phyloP scores from a whole-genome alignment of 2,888 invertebrate genomes.

The Caenorhabditis zanzibari region DNA sequence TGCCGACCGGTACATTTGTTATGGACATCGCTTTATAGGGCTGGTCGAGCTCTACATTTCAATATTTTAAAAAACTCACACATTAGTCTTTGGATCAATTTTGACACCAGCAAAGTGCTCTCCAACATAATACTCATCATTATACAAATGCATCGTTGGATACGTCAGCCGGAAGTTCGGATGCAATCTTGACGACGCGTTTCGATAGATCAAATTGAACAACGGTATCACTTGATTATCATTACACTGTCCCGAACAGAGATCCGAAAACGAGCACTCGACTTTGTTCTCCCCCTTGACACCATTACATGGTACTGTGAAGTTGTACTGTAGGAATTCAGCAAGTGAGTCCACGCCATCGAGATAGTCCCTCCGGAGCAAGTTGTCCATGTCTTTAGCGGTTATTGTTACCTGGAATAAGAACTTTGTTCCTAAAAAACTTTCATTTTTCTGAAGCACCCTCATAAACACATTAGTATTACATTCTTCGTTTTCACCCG shows the following conservation, averaged over 20 bases:
- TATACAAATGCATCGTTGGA: constrained; percentile 80
- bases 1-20: no score
- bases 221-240: constrained; percentile 79
- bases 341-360: constrained; percentile 73
- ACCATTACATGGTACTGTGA: constrained; percentile 73
- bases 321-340: constrained; percentile 76
- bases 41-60: background rate
- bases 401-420: constrained; percentile 75
- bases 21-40: no score
- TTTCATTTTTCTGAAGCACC: background rate
- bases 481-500: background rate
- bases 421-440: no score
- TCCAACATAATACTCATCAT: constrained; percentile 81
- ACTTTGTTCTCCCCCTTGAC: constrained; percentile 40
- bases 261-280: constrained; percentile 72
- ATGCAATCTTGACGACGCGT: constrained; percentile 74
- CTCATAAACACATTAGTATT: background rate
- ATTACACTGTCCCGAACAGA: constrained; percentile 76
- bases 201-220: constrained; percentile 78
- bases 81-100: constrained; percentile 74
- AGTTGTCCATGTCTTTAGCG: constrained; percentile 74
- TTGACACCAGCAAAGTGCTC: constrained; percentile 79
- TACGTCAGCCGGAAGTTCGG: constrained; percentile 79
- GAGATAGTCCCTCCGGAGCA: constrained; percentile 72
- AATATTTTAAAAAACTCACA: constrained; percentile 54